phyloP scores from a whole-genome alignment of 2,888 invertebrate genomes.

The Eutolmus rufibarbis region DNA sequence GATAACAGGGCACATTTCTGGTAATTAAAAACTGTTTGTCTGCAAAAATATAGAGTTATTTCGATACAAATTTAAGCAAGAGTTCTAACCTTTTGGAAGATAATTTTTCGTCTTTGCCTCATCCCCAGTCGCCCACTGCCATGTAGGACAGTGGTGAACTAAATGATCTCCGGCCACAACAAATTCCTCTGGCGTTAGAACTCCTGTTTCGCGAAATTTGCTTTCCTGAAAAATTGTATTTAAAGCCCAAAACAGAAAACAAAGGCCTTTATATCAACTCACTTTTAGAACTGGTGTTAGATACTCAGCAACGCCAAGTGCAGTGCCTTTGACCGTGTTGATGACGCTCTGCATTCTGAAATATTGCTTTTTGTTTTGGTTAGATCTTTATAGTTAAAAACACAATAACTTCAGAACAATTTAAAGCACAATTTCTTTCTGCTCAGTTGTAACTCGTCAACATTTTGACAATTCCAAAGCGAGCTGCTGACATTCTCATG shows the following conservation, averaged over 20 bases:
- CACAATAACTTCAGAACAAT: not conserved
- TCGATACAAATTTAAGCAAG: not conserved
- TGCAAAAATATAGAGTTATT: constrained; percentile 33
- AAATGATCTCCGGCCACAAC: constrained; percentile 98
- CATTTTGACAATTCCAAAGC: not conserved
- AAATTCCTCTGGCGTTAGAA: constrained; percentile 98
- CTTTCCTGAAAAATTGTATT: constrained; percentile 74
- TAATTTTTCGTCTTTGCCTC: constrained; percentile 87
- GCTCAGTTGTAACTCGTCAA: not conserved
- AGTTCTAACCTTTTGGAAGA: constrained; percentile 72
- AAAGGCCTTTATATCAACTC: constrained; percentile 49
- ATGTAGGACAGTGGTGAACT: constrained; percentile 98
- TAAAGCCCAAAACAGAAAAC: not conserved
- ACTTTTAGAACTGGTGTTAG: constrained; percentile 96
- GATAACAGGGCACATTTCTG: constrained; percentile 94
- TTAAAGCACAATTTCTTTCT: not conserved
- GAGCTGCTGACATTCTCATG: not conserved
- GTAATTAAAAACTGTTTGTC: constrained; percentile 98
- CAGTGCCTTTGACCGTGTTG: constrained; percentile 94
- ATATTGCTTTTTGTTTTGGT: not conserved
- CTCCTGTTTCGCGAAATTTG: constrained; percentile 96
- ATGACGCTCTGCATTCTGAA: constrained; percentile 89
- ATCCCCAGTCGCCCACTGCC: constrained; percentile 97
- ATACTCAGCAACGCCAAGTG: constrained; percentile 94
- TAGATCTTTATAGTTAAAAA: not conserved